Conservation (phyloP, 2,888 invertebrate species). For the Pachymerium ferrugineum region DNA sequence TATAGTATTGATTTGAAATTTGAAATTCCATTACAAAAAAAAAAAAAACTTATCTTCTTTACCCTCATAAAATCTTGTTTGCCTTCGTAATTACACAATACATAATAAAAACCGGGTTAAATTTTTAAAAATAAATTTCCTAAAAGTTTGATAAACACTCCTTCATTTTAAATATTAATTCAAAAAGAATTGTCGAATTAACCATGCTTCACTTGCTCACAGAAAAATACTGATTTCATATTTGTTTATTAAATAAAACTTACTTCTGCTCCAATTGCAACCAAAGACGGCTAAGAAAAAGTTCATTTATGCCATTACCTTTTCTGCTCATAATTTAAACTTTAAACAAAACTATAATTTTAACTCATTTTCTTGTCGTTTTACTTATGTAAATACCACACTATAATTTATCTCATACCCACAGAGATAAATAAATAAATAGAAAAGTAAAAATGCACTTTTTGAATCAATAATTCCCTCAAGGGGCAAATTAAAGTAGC, state of each 20-base stretch:
- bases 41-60: background rate
- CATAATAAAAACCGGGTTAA: background rate
- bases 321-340: background rate
- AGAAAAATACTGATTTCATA: background rate
- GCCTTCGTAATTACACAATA: background rate
- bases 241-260: constrained; percentile 8
- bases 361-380: background rate
- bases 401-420: background rate
- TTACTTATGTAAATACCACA: background rate
- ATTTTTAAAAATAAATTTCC: background rate
- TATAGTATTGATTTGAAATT: background rate
- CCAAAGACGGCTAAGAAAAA: background rate
- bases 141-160: too few species aligned
- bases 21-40: background rate
- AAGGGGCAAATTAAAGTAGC: background rate
- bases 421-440: background rate
- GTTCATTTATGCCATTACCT: too few species aligned
- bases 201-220: background rate
- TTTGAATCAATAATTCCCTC: background rate
- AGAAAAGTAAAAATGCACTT: background rate
- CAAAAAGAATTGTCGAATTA: background rate
- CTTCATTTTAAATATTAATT: background rate
- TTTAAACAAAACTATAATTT: background rate
- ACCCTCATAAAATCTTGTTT: too few species aligned
- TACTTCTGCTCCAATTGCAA: constrained; percentile 3